phyloP scores from a whole-genome alignment of 2,888 invertebrate species.

The Erebia ligea region DNA sequence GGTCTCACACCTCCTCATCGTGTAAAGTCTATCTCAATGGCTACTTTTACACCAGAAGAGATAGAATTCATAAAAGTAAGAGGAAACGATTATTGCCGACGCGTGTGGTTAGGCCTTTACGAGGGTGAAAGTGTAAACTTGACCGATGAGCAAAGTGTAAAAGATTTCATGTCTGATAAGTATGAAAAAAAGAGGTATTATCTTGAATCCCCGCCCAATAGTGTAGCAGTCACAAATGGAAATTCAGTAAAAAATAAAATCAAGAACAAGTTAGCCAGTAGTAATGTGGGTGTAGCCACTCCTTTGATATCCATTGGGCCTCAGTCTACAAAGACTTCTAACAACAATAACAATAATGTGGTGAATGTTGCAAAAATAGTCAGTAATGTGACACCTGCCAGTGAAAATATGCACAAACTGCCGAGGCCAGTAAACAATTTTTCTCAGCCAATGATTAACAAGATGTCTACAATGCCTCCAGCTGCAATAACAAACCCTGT shows the following conservation, averaged over 20 bases:
- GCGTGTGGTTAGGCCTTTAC: constrained; percentile 96
- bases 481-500: constrained; percentile 43
- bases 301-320: constrained; percentile 73
- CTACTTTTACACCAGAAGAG: constrained; percentile 97
- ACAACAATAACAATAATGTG: constrained; percentile 60
- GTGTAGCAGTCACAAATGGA: constrained; percentile 59
- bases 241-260: constrained; percentile 61
- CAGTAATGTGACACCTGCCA: constrained; percentile 58
- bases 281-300: constrained; percentile 49
- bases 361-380: constrained; percentile 62
- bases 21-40: constrained; percentile 99
- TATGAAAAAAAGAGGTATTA: constrained; percentile 95
- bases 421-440: constrained; percentile 66
- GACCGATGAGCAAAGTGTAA: constrained; percentile 94
- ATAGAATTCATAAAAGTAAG: constrained; percentile 94
- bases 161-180: constrained; percentile 96
- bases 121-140: constrained; percentile 89
- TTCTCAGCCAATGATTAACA: constrained; percentile 56
- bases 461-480: constrained; percentile 43
- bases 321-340: constrained; percentile 54
- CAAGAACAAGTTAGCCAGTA: constrained; percentile 63
- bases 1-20: constrained; percentile 99
- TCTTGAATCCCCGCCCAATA: constrained; percentile 61
- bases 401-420: constrained; percentile 62
- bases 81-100: constrained; percentile 97